Percentiles rank a stretch among this genome's conserved stretches.
These are phyloP conservation scores for Cydia pomonella DNA, from an alignment of 1,140 invertebrate species.

Conservation along the genomic window DNA sequence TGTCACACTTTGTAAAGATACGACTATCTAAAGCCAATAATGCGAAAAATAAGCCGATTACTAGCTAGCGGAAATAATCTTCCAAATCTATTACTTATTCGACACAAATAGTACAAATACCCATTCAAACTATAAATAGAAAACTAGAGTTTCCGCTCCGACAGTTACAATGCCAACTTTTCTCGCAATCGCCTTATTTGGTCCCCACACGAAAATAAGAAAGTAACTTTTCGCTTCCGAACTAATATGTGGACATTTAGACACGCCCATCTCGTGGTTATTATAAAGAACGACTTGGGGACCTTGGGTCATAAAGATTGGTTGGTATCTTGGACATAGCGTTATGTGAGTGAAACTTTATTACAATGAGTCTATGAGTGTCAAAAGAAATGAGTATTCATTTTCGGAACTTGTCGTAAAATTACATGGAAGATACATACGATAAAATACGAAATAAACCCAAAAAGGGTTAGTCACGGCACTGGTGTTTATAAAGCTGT, in stretches of 20 bases:
- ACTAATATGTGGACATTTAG: constrained; percentile 14
- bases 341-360: not conserved
- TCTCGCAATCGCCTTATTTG: not conserved
- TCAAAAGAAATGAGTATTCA: not conserved
- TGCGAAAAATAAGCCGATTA: too few relatives aligned
- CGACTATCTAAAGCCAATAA: too few relatives aligned
- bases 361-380: not conserved
- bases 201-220: not conserved
- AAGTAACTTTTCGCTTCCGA: constrained; percentile 24
- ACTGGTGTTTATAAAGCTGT: too few relatives aligned
- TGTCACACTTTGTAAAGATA: too few relatives aligned
- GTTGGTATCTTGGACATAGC: not conserved
- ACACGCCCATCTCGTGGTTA: constrained; percentile 1
- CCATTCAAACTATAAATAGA: not conserved
- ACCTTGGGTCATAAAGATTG: not conserved
- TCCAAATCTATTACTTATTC: not conserved
- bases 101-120: not conserved
- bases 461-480: too few relatives aligned
- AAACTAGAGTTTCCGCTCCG: not conserved
- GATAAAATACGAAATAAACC: too few relatives aligned
- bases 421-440: too few relatives aligned
- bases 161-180: constrained; percentile 6
- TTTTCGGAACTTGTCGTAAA: not conserved
- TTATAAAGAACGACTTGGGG: not conserved
- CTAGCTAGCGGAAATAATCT: not conserved